phyloP scores from a whole-genome alignment of 2,113 vertebrate genomes.

The Apodemus speciosus region DNA sequence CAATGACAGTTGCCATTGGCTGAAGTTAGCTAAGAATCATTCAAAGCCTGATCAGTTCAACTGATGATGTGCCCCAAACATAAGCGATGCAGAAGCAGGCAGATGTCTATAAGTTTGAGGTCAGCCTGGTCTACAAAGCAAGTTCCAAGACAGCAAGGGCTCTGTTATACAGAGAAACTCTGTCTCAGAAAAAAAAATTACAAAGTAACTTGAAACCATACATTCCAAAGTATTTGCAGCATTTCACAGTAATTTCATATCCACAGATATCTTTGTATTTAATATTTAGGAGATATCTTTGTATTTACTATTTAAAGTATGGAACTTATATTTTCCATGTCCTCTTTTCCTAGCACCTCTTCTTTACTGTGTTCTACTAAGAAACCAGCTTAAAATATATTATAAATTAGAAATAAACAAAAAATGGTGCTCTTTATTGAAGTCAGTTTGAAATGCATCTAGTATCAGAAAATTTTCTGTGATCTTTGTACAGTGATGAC shows the following conservation, averaged over 20 bases:
- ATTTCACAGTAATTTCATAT: slow-evolving; percentile 19
- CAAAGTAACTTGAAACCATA: neutral
- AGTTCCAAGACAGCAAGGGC: neutral
- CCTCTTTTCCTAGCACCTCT: neutral
- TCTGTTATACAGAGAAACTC: neutral
- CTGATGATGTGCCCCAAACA: neutral
- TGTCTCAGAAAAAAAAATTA: neutral
- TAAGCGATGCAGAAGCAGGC: neutral
- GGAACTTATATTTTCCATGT: neutral
- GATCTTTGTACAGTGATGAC: neutral
- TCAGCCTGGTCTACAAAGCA: neutral
- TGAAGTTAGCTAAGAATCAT: neutral
- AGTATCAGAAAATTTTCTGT: neutral
- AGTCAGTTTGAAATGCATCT: slow-evolving; percentile 14
- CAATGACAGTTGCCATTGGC: neutral
- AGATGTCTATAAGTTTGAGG: neutral
- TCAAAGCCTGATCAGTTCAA: neutral
- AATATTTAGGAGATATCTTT: neutral
- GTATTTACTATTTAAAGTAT: neutral
- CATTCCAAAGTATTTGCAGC: neutral
- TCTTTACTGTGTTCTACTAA: slow-evolving; percentile 44
- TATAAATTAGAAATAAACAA: slow-evolving; percentile 2
- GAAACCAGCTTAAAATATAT: neutral
- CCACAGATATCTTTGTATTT: neutral
- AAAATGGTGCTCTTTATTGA: neutral